Conservation (phyloP, 2,797 vertebrate species). For the Gymnocypris eckloni region DNA sequence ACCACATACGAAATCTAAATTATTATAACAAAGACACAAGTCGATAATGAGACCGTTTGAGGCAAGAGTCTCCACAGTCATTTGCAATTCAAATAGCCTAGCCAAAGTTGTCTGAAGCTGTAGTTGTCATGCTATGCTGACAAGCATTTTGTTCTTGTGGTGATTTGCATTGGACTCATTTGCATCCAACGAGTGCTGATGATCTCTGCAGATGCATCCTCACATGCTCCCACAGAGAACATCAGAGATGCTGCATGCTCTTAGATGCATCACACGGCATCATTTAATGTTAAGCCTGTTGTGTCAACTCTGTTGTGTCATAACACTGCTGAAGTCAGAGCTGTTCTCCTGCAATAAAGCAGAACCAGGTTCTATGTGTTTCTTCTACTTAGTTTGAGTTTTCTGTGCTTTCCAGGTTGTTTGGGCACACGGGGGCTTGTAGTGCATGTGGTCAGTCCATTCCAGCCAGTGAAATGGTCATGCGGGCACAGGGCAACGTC, state of each 20-base stretch:
- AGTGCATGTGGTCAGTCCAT: constrained; percentile 83
- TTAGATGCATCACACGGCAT: neutral
- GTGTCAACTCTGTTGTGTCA: constrained; percentile 2
- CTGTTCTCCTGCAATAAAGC: neutral
- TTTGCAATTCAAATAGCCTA: constrained; percentile 56
- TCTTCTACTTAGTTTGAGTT: neutral
- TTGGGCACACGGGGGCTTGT: constrained; percentile 82
- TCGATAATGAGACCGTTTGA: constrained; percentile 35
- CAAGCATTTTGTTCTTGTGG: constrained; percentile 41
- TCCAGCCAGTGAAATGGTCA: constrained; percentile 85
- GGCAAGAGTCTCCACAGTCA: constrained; percentile 28
- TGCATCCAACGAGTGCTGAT: constrained; percentile 41
- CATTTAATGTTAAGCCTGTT: constrained; percentile 7
- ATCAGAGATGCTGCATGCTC: constrained; percentile 34
- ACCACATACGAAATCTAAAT: neutral
- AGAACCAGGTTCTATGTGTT: neutral
- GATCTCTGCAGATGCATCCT: constrained; percentile 16
- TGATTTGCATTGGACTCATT: constrained; percentile 58
- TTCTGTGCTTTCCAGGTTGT: constrained; percentile 71
- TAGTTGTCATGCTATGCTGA: constrained; percentile 35
- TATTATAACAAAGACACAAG: constrained; percentile 20
- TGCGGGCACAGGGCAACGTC: constrained; percentile 82
- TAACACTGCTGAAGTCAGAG: neutral
- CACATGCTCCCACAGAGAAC: constrained; percentile 33
- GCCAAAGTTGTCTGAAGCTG: constrained; percentile 29